Evolutionary conservation across 2,797 vertebrate genomes (phyloP).

Genomic region (Aselliscus stoliczkanus): DNA sequence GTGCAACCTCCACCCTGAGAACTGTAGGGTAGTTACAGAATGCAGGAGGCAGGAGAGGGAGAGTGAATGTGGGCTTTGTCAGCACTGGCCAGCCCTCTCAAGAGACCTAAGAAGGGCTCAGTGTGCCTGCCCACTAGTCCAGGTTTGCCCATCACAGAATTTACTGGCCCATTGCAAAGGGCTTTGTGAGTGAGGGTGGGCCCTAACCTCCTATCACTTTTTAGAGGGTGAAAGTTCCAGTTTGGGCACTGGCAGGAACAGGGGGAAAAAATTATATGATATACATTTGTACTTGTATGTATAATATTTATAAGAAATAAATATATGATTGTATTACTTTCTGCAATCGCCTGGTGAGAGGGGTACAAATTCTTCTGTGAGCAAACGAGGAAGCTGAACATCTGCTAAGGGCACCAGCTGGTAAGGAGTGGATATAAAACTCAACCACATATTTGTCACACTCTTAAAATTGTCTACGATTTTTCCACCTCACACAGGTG

Average conservation of each 20-base stretch:
- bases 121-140: neutral
- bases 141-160: neutral
- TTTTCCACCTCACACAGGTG: neutral
- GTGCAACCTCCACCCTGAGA: neutral
- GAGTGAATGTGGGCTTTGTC: neutral
- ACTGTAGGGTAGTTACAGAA: neutral
- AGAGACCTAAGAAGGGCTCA: neutral
- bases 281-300: neutral
- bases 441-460: neutral
- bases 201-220: neutral
- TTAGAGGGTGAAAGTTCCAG: neutral
- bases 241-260: neutral
- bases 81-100: neutral
- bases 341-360: neutral
- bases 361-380: neutral
- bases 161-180: neutral
- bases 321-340: neutral
- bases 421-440: neutral
- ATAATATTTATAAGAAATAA: neutral
- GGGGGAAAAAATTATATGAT: neutral
- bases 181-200: neutral
- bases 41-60: neutral
- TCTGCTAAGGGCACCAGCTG: neutral
- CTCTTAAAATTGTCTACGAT: neutral
- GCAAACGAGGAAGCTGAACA: neutral